Percentiles rank a stretch among this genome's conserved stretches.
Evolutionary conservation across 2,113 vertebrate genomes (phyloP).

Genomic region (Australoheros scitulus): DNA sequence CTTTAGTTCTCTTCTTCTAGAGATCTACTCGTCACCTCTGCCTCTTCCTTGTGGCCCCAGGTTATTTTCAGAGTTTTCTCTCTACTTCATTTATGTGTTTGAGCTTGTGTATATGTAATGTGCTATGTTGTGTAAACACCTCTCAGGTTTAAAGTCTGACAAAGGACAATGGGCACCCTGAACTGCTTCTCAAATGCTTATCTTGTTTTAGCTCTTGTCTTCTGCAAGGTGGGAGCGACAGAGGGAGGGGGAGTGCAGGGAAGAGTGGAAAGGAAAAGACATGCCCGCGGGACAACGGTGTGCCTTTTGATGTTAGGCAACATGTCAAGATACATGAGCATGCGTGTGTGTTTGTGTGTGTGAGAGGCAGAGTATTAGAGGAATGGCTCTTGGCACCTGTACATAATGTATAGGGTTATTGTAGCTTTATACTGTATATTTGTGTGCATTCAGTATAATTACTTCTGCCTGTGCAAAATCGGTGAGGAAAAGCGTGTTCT

Average conservation of each 20-base stretch:
- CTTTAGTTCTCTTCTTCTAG: slow-evolving; percentile 22
- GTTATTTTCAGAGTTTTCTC: slow-evolving; percentile 19
- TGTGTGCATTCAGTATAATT: slow-evolving; percentile 10
- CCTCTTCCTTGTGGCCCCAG: neutral
- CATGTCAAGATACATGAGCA: slow-evolving; percentile 52
- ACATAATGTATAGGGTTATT: slow-evolving; percentile 18
- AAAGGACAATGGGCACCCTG: slow-evolving; percentile 62
- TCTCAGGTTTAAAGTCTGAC: slow-evolving; percentile 64
- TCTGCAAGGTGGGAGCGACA: slow-evolving; percentile 45
- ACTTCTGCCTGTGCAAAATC: neutral
- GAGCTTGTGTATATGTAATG: slow-evolving; percentile 28
- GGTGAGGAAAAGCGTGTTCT: neutral
- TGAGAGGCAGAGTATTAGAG: neutral
- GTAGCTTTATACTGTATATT: slow-evolving; percentile 6
- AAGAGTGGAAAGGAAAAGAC: slow-evolving; percentile 54
- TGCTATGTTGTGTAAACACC: slow-evolving; percentile 69
- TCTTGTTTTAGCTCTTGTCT: slow-evolving; percentile 46
- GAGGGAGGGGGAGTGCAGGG: neutral
- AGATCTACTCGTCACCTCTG: slow-evolving; percentile 12
- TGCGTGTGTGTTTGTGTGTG: slow-evolving; percentile 21
- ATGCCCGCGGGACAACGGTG: slow-evolving; percentile 55
- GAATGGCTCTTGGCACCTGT: slow-evolving; percentile 9
- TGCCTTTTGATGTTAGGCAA: slow-evolving; percentile 66
- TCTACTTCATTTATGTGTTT: slow-evolving; percentile 55
- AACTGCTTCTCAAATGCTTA: slow-evolving; percentile 59